These are phyloP conservation scores for Pipistrellus pipistrellus DNA, from an alignment of 2,797 vertebrate species.

Conservation along the genomic window DNA sequence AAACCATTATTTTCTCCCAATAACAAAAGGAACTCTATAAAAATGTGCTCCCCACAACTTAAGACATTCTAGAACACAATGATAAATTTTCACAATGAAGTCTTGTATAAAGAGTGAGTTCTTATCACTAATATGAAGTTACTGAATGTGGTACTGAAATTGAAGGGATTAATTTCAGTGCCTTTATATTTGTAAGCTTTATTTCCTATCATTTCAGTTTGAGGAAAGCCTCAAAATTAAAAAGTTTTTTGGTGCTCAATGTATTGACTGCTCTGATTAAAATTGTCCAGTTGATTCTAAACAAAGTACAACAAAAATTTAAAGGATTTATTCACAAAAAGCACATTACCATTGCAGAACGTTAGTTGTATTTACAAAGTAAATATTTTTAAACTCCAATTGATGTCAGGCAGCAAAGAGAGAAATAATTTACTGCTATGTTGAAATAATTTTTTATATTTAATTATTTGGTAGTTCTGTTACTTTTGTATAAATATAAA, in stretches of 20 bases:
- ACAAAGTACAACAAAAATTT: neutral
- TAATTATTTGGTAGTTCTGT: conserved; percentile 4
- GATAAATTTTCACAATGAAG: neutral
- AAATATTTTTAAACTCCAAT: neutral
- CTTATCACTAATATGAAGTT: neutral
- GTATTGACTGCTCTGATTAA: conserved; percentile 8
- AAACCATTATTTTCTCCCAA: neutral
- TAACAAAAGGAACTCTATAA: neutral
- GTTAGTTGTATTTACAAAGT: neutral
- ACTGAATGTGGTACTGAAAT: neutral
- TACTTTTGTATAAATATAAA: conserved; percentile 33
- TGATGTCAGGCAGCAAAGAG: neutral
- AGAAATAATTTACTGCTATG: neutral
- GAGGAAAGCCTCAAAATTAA: neutral
- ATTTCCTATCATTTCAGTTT: neutral
- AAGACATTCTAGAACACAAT: neutral
- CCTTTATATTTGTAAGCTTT: conserved; percentile 5
- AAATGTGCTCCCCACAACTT: neutral
- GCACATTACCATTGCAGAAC: neutral
- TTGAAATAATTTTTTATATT: neutral
- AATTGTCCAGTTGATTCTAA: neutral
- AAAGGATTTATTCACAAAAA: neutral
- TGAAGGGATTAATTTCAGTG: neutral
- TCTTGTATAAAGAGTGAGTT: neutral
- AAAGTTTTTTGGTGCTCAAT: neutral